Evolutionary conservation across 2,797 vertebrate species (phyloP).

Genomic region (Liparis tanakae): DNA sequence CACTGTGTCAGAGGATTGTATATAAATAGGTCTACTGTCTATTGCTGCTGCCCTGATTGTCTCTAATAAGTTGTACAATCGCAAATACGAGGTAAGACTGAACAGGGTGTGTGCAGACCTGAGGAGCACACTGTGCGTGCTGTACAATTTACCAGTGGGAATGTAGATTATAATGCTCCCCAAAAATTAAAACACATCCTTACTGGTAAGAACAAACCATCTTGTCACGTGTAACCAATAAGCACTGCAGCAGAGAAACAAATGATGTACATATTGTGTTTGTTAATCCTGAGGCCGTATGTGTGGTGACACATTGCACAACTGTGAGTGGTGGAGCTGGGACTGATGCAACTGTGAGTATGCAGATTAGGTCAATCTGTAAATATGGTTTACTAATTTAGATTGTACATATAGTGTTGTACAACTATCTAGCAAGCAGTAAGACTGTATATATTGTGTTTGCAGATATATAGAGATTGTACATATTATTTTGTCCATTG

Average conservation of each 20-base stretch:
- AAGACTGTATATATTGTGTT: conserved; percentile 68
- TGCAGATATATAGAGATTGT: conserved; percentile 66
- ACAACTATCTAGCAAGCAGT: conserved; percentile 33
- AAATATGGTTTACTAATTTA: conserved; percentile 65
- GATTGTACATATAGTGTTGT: conserved; percentile 49
- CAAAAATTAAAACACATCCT: conserved; percentile 7
- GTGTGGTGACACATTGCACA: conserved; percentile 42
- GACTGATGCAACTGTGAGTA: conserved; percentile 37
- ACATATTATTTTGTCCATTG: conserved; percentile 63
- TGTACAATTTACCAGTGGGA: conserved; percentile 40
- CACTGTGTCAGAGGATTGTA: conserved; percentile 54
- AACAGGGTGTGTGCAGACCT: conserved; percentile 45
- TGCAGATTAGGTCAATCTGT: conserved; percentile 54
- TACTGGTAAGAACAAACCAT: conserved; percentile 28
- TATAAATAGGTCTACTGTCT: conserved; percentile 35
- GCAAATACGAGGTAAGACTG: conserved; percentile 51
- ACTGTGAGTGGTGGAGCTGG: conserved; percentile 18
- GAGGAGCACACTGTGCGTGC: conserved; percentile 50
- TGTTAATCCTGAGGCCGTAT: conserved; percentile 24
- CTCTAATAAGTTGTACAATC: conserved; percentile 44
- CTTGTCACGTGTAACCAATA: conserved; percentile 40
- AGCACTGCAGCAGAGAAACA: conserved; percentile 40
- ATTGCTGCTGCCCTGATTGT: conserved; percentile 58
- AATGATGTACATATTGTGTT: conserved; percentile 46
- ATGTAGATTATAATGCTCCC: conserved; percentile 39